Base-by-base conservation (phyloP, 64 coral and sea anemone species). In the Pocillopora damicornis region DNA sequence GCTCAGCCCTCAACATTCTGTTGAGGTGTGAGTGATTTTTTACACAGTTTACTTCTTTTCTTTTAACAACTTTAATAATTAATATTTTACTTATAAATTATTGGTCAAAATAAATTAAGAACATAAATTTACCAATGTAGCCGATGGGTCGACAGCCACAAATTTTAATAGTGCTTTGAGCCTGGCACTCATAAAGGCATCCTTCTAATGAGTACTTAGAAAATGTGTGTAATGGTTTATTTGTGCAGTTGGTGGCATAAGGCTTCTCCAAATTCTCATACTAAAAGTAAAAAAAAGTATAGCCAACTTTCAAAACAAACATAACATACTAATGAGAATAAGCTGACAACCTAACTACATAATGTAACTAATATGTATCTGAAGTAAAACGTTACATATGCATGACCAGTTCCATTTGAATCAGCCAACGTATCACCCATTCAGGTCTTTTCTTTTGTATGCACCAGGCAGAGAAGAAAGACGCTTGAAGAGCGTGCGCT, bases 191-290 rank as follows among this genome's bases (percentile, higher is more conserved):
- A 58, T 72, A 22, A 9, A 85, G 5, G 81, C 81, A 85, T n/a
- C 81, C 81, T n/a, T 85, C 81, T n/a, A 65, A 45, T 42, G 81
- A 72, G 38, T 85, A 85, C 12, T 63, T 85, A 5, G 63, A 58
- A 22, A 85, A 72, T 22, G 81, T 85, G 58, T 72, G 16, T 42
- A 85, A 85, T 42, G 22, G 69, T 68, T 58, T 85, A 9, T 25
- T 37, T 17, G 35, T 57, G 64, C 81, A 85, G 81, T 85, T 85
- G 4, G 81, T 85, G n/a, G 38, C 64, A 20, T 25, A 85, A 7
- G 81, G 81, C 65, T 85, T 85, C 42, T 85, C 36, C 11, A 85
- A 37, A 45, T 85, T 85, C 37, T 85, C 68, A 85, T 57, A 85
- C 81, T 85, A 25, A 13, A 71, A 73, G 15, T 1, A 23, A 73